Base-by-base conservation (phyloP, 2,113 vertebrate genomes). In the Channa maculata region DNA sequence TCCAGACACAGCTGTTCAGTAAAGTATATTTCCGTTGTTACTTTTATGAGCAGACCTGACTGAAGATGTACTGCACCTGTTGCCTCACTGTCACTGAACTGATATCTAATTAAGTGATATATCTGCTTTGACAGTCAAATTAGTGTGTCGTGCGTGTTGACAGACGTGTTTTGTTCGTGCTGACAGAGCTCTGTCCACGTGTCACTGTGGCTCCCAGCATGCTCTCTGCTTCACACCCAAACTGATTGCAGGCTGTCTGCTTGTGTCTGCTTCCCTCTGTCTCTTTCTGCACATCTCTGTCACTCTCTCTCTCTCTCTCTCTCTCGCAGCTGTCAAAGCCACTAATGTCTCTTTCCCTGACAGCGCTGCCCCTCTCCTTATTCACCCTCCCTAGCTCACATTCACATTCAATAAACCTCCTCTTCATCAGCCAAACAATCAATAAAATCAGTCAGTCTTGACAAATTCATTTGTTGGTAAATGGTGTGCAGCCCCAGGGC, bases 401-500 rank as follows among this genome's bases (percentile, higher is more conserved):
- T 60, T 78, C 86, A 57, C 79, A 65, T 83, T 79, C 66, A 70
- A 53, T 73, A 53, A 82, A 39, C 14, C 74, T 82, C 71, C 58
- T 80, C 62, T 64, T 81, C 81, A 74, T 88, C 79, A 70, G 65
- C 33, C 41, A 38, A 7, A 13, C 66, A 6, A 82, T 87, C 85
- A 72, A 89, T 87, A 82, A 67, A 65, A 61, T 50, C 50, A 65
- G 59, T 54, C 71, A 14, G 52, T 82, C 78, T 15, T 80, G 78
- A 86, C 83, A 84, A 76, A 90, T 84, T 75, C 73, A 83, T 88
- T 86, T 84, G 85, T 80, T 81, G 78, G 80, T 89, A 82, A 89
- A 80, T 66, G 84, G 62, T 14, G 69, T 52, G 82, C 58, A 43
- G 76, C 79, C 63, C 24, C 0, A 33, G 52, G 81, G 64, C 67